phyloP scores from a whole-genome alignment of 2,113 vertebrate genomes.

The Daphoenositta chrysoptera region DNA sequence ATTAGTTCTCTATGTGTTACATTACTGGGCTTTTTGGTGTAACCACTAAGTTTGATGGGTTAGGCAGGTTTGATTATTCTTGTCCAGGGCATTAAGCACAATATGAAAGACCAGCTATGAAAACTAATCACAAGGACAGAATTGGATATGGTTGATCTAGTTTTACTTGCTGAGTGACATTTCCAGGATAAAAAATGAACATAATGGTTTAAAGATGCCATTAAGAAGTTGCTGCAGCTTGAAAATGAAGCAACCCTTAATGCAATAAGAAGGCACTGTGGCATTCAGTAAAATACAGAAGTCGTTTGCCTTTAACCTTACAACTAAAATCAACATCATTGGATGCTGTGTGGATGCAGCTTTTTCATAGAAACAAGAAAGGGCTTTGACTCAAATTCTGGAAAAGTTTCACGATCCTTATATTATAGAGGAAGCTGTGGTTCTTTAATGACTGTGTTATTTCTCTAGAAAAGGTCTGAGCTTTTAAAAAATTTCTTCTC shows the following conservation, averaged over 20 bases:
- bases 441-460: neutral
- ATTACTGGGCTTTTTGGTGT: neutral
- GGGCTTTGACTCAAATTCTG: neutral
- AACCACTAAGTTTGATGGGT: neutral
- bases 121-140: neutral
- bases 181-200: neutral
- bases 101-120: neutral
- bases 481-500: neutral
- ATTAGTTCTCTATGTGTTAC: neutral
- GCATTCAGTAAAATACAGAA: neutral
- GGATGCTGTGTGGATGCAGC: neutral
- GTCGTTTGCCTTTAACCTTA: neutral
- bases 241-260: neutral
- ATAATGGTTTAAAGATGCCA: neutral
- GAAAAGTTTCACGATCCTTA: neutral
- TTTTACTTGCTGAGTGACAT: neutral
- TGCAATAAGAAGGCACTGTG: neutral
- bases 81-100: neutral
- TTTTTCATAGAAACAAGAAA: neutral
- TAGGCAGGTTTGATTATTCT: neutral
- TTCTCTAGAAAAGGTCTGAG: neutral
- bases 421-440: neutral
- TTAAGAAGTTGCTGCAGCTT: neutral
- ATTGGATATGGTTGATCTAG: neutral
- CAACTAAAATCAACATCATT: neutral